Evolutionary conservation across 2,888 invertebrate genomes (phyloP).

Genomic region (Drosophila limbata): DNA sequence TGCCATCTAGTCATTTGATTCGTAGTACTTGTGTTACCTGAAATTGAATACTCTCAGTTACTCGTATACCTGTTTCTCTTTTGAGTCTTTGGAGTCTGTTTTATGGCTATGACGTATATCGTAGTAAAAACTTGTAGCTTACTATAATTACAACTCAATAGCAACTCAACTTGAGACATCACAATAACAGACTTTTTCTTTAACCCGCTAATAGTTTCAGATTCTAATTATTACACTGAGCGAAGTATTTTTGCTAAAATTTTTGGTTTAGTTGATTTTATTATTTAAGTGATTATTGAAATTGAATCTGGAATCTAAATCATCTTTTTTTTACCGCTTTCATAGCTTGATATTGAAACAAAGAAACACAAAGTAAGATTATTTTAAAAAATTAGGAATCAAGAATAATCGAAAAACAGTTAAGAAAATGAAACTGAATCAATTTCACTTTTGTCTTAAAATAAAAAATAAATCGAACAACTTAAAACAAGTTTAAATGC

Average conservation of each 20-base stretch:
- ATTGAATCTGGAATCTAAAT: no score
- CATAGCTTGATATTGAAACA: no score
- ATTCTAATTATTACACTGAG: neutral
- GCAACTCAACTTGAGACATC: no score
- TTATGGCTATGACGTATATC: slow-evolving; percentile 4
- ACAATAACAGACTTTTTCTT: neutral
- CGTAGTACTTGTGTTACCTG: slow-evolving; percentile 9
- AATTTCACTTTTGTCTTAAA: neutral
- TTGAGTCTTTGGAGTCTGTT: neutral
- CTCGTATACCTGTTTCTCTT: neutral
- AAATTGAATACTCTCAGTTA: neutral
- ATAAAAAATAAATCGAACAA: neutral
- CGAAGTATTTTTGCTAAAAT: neutral
- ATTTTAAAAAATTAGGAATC: no score
- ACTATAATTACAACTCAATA: neutral
- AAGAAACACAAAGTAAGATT: no score
- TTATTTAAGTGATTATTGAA: no score
- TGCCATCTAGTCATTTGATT: neutral
- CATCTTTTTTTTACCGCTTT: no score
- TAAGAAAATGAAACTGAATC: no score
- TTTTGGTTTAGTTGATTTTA: no score
- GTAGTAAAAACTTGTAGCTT: slow-evolving; percentile 31
- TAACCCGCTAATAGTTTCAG: neutral
- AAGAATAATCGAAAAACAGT: no score
- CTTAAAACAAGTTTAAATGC: neutral